Percentiles rank a stretch among this genome's conserved stretches.
Conservation (phyloP, 2,888 invertebrate genomes). For the Lasioglossum pauxillum region DNA sequence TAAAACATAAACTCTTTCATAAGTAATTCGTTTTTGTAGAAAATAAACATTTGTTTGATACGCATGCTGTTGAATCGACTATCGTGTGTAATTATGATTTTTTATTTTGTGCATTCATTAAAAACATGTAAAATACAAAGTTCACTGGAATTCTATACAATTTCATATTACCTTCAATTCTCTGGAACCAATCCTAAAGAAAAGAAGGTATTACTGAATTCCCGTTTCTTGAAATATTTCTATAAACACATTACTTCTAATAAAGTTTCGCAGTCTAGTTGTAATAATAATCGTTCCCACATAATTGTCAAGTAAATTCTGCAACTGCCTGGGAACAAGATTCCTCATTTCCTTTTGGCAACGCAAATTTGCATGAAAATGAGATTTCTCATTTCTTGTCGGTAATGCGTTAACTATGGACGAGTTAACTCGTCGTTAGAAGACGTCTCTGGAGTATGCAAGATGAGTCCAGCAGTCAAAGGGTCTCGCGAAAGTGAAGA, state of each 20-base stretch:
- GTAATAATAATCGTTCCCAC: not conserved
- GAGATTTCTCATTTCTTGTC: conserved; percentile 2
- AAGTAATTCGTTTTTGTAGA: no score
- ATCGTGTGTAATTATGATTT: no score
- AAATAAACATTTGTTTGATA: no score
- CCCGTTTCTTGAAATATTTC: not conserved
- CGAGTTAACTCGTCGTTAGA: not conserved
- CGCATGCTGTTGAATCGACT: no score
- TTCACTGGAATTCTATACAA: no score
- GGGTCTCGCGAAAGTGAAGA: not conserved
- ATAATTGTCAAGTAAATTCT: not conserved
- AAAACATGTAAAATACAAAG: no score
- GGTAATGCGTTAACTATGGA: not conserved
- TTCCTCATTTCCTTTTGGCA: not conserved
- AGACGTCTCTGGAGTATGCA: not conserved
- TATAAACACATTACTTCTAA: not conserved
- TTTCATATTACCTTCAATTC: not conserved
- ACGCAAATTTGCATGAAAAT: not conserved
- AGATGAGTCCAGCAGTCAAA: not conserved
- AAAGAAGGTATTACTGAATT: not conserved
- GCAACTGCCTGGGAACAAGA: not conserved
- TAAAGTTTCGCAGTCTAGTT: not conserved
- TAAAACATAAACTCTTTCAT: no score
- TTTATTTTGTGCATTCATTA: no score
- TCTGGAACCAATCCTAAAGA: not conserved